Evolutionary conservation across 2,888 invertebrate species (phyloP), one percentile per base, ranked within the genome.

Genomic region (Pristionchus fissidentatus): DNA sequence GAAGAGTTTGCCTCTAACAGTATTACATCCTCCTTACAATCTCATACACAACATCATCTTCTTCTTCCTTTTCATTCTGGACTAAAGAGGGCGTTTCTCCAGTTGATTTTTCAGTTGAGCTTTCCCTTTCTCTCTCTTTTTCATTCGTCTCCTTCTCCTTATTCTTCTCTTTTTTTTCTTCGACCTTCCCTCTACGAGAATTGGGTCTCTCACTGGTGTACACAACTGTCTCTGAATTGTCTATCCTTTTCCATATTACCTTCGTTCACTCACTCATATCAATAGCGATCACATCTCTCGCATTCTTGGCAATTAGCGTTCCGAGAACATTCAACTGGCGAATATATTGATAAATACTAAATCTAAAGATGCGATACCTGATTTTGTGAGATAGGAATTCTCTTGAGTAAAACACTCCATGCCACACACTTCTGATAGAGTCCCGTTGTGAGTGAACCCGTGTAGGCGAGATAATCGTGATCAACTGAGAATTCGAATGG

Each of bases 361-460:
- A 15, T 62, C 15, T 26, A 29, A 13, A 41, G 70, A 62, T n/a
- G n/a, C n/a, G n/a, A 41, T 41, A 83, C 83, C 55, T 83, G 83
- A 1, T 10, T 10, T 26, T 32, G 15, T n/a, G 83, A 83, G 32
- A 83, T 73, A 0, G 49, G 1, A 55, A 83, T 52, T 0, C 38
- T 2, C 1, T 2, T 26, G 1, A 1, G 52, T 8, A 83, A 35
- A 13, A 83, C 83, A 52, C 26, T 83, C 83, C 83, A 83, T 10
- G 73, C 1, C 15, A 83, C 83, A 41, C 83, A 83, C 0, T 0
- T 38, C 19, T 29, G 0, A 41, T 15, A 83, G 2, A 38, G 8
- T 0, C n/a, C 26, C n/a, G 83, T 83, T 8, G 83, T 83, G 55
- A 83, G 73, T 0, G 83, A 70, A 49, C 83, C 83, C 7, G 70